Evolutionary conservation across 1,140 invertebrate species (phyloP), one percentile per base, ranked within the genome.

Genomic region (Anastrepha ludens): DNA sequence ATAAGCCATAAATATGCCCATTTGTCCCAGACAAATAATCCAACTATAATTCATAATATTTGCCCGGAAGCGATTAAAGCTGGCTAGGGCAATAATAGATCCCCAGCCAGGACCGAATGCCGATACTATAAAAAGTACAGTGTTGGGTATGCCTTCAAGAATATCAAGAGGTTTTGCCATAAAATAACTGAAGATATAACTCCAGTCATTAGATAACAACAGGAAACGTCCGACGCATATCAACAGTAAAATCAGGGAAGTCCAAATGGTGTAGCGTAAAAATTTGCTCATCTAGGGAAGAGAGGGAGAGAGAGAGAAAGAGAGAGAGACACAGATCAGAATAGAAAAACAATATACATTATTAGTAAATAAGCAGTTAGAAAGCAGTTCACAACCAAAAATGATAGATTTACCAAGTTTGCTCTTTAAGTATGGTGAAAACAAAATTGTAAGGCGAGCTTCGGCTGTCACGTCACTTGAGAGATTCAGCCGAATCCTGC

Each of bases 41-140:
- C 91, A 93, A 87, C 91, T 91, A 15, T 90, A 89, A 50, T 58
- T 85, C 89, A 91, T 93, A 5, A 93, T 90, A 70, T 98, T 97
- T 89, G 98, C 98, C 89, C 96, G 95, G 90, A 98, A 98, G 87
- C 95, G 95, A 92, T 99, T 98, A 90, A 98, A 98, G 92, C 97
- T 98, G 15, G 98, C 97, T 94, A 98, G 97, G 60, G 97, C 96
- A 7, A 98, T 95, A 90, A 98, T 96, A 41, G 97, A 97, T 86
- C 98, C 98, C 95, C 98, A 98, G 5, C 98, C 98, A 13, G 97
- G 97, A 1, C 98, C 98, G 1, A 98, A 95, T 0, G 97, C 89
- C 7, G 91, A 89, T 1, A 92, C 81, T 0, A 90, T 89, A 67
- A 90, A 88, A 0, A 92, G 4, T 2, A 88, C 81, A 20, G 90